Conservation (phyloP, 2,888 invertebrate species). For the Pseudanteris insignis region DNA sequence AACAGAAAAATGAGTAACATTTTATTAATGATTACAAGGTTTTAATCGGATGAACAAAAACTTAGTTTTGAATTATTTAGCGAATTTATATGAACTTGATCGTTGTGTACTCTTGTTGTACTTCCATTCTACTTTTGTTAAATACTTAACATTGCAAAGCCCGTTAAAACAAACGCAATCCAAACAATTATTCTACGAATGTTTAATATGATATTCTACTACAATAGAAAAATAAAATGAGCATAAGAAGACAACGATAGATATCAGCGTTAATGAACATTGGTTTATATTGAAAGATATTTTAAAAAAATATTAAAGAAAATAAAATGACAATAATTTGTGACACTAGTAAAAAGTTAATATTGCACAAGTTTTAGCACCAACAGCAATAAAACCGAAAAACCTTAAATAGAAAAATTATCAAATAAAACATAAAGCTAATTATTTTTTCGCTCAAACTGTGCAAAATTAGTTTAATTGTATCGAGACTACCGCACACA, state of each 20-base stretch:
- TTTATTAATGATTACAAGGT: too few relatives aligned
- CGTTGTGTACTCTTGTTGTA: slow-evolving; percentile 1
- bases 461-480: slow-evolving; percentile 11
- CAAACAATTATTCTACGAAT: slow-evolving; percentile 44
- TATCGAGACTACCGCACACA: too few relatives aligned
- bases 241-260: slow-evolving; percentile 33
- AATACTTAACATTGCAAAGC: slow-evolving; percentile 37
- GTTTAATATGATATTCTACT: slow-evolving; percentile 35
- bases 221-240: slow-evolving; percentile 24
- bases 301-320: slow-evolving; percentile 5
- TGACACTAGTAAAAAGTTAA: slow-evolving; percentile 51
- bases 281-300: slow-evolving; percentile 35
- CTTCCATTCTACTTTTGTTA: slow-evolving; percentile 39
- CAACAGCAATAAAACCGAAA: slow-evolving; percentile 55
- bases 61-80: too few relatives aligned
- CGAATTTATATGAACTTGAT: neutral
- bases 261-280: slow-evolving; percentile 42
- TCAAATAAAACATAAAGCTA: slow-evolving; percentile 49
- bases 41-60: too few relatives aligned
- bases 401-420: slow-evolving; percentile 57
- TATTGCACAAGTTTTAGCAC: slow-evolving; percentile 53
- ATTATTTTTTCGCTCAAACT: slow-evolving; percentile 45
- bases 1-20: neutral
- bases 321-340: slow-evolving; percentile 54
- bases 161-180: slow-evolving; percentile 44